phyloP scores from a whole-genome alignment of 2,888 invertebrate species.

The Gymnoscelis rufifasciata region DNA sequence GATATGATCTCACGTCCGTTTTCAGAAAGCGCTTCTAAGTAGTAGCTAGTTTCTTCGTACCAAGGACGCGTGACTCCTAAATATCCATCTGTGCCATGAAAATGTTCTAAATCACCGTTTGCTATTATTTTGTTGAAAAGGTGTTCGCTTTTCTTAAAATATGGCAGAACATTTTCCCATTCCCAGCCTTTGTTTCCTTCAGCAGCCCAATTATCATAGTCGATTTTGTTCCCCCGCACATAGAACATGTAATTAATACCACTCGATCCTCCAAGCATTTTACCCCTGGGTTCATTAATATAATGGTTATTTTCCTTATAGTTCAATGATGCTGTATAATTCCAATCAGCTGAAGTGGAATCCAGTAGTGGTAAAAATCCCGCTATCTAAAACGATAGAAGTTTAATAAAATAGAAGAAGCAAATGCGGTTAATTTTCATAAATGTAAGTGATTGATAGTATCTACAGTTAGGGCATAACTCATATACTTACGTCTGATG shows the following conservation, averaged over 20 bases:
- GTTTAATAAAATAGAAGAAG: too few species aligned
- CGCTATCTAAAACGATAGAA: slow-evolving; percentile 37
- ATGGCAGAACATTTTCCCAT: slow-evolving; percentile 35
- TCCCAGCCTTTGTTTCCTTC: slow-evolving; percentile 73
- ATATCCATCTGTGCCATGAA: slow-evolving; percentile 27
- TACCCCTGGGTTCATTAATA: slow-evolving; percentile 75
- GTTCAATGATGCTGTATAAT: slow-evolving; percentile 18
- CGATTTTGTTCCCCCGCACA: slow-evolving; percentile 79
- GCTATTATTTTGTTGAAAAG: slow-evolving; percentile 15
- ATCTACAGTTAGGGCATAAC: too few species aligned
- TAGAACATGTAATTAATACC: slow-evolving; percentile 82
- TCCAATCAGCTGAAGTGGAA: slow-evolving; percentile 33
- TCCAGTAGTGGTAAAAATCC: slow-evolving; percentile 31
- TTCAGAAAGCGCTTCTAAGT: slow-evolving; percentile 25
- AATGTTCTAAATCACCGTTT: slow-evolving; percentile 5
- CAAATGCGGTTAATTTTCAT: too few species aligned
- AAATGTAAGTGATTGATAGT: too few species aligned
- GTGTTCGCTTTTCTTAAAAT: slow-evolving; percentile 39
- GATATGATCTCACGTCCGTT: slow-evolving; percentile 28
- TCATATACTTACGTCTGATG: slow-evolving; percentile 42
- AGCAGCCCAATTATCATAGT: slow-evolving; percentile 74
- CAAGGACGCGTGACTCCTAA: slow-evolving; percentile 27
- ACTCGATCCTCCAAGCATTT: slow-evolving; percentile 82
- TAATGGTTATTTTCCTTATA: neutral
- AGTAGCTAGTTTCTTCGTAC: slow-evolving; percentile 8